Percentiles rank a stretch among this genome's conserved stretches.
These are phyloP conservation scores for Pandemis corylana DNA, from an alignment of 2,888 invertebrate genomes.

Conservation along the genomic window DNA sequence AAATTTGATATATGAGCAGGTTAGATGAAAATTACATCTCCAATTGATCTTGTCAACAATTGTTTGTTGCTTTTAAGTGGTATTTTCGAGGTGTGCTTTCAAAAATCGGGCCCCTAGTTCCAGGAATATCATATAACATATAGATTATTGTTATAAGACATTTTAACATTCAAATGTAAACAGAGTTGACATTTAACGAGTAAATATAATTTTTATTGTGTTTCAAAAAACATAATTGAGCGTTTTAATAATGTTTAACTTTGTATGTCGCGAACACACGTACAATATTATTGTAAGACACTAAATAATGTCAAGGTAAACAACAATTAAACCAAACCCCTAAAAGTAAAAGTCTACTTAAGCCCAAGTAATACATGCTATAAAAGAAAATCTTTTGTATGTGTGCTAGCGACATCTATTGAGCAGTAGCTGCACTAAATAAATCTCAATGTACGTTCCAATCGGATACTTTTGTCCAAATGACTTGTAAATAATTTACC, in stretches of 20 bases:
- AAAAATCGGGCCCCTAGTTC: not conserved
- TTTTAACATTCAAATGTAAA: not conserved
- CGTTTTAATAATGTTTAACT: not conserved
- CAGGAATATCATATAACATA: not conserved
- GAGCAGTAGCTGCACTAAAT: slow-evolving; percentile 10
- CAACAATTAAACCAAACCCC: not conserved
- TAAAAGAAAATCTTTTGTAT: not conserved
- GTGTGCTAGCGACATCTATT: slow-evolving; percentile 10
- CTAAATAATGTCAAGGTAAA: not conserved
- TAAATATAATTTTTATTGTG: not conserved
- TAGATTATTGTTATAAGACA: not conserved
- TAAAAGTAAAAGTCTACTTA: not conserved
- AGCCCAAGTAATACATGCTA: not conserved
- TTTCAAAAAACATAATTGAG: not conserved
- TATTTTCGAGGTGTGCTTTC: too few relatives aligned
- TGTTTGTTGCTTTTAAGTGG: too few relatives aligned
- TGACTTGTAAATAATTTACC: slow-evolving; percentile 30
- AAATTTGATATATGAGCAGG: too few relatives aligned
- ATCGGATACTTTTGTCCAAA: slow-evolving; percentile 2
- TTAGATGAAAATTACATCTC: too few relatives aligned
- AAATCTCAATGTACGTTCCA: slow-evolving; percentile 11
- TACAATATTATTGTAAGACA: not conserved
- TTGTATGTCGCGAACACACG: slow-evolving; percentile 16
- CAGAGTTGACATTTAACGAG: slow-evolving; percentile 2
- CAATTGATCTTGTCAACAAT: too few relatives aligned